These are phyloP conservation scores for Epizoanthus fatuus DNA, from an alignment of 92 coral and sea anemone species.

Conservation along the genomic window DNA sequence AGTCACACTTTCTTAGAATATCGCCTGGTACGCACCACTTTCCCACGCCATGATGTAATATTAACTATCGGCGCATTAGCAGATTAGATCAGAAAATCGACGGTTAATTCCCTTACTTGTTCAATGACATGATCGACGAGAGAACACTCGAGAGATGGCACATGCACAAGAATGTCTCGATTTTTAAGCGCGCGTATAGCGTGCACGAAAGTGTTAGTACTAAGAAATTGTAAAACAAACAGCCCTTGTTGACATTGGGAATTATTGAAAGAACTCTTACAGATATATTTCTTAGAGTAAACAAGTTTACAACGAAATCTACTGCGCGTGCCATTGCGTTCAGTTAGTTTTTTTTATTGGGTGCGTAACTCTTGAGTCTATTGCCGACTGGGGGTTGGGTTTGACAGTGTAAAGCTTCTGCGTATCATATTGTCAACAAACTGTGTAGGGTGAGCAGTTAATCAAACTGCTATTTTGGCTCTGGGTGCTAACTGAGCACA, in stretches of 20 bases:
- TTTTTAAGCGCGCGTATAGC: neutral
- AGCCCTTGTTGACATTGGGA: neutral
- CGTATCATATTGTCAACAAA: neutral
- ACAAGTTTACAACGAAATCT: neutral
- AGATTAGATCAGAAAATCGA: too few relatives aligned
- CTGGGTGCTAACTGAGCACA: neutral
- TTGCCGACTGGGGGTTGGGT: neutral
- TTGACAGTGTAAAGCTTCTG: neutral
- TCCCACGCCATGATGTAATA: too few relatives aligned
- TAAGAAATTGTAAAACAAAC: slow-evolving; percentile 4
- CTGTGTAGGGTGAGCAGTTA: slow-evolving; percentile 12
- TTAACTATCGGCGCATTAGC: too few relatives aligned
- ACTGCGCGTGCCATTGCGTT: neutral
- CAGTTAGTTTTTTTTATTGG: neutral
- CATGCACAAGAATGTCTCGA: neutral
- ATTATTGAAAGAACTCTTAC: neutral
- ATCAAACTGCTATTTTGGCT: neutral
- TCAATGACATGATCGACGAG: too few relatives aligned
- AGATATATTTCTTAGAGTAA: neutral
- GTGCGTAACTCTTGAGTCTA: neutral
- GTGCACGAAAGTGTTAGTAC: slow-evolving; percentile 9
- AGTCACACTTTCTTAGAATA: too few relatives aligned
- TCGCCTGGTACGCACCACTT: too few relatives aligned
- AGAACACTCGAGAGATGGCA: too few relatives aligned
- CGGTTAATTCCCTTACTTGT: too few relatives aligned